Conservation (phyloP, 2,113 vertebrate genomes). For the Gopherus evgoodei region DNA sequence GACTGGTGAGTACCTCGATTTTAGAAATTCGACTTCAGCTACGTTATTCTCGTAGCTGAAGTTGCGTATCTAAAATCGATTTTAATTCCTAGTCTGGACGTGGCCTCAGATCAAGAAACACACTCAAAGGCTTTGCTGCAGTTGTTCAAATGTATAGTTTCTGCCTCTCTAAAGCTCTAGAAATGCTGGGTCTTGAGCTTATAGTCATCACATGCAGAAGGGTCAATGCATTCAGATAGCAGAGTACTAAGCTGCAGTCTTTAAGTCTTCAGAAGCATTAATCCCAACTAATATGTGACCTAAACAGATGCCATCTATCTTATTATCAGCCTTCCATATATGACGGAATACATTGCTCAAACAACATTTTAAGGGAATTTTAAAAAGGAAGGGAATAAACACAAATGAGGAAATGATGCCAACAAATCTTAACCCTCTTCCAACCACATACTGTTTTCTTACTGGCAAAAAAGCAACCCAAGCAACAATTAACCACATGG, state of each 20-base stretch:
- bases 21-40: too few relatives aligned
- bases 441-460: not conserved
- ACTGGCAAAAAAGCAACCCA: accelerated
- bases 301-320: slow-evolving; percentile 63
- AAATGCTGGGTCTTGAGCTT: not conserved
- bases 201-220: not conserved
- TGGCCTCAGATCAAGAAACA: not conserved
- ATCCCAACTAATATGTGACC: slow-evolving; percentile 48
- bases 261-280: slow-evolving; percentile 46
- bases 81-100: too few relatives aligned
- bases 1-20: too few relatives aligned
- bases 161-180: not conserved
- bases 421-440: not conserved
- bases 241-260: slow-evolving; percentile 58
- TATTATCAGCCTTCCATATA: slow-evolving; percentile 27
- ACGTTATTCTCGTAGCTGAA: too few relatives aligned
- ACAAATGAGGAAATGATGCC: not conserved
- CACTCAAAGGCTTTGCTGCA: not conserved
- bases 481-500: not conserved
- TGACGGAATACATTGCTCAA: not conserved
- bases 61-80: too few relatives aligned
- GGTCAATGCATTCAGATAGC: slow-evolving; percentile 20
- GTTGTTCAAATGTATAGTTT: not conserved
- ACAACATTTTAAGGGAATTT: not conserved
- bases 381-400: not conserved